Conservation (phyloP, 2,888 invertebrate species). For the Stenurella melanura region DNA sequence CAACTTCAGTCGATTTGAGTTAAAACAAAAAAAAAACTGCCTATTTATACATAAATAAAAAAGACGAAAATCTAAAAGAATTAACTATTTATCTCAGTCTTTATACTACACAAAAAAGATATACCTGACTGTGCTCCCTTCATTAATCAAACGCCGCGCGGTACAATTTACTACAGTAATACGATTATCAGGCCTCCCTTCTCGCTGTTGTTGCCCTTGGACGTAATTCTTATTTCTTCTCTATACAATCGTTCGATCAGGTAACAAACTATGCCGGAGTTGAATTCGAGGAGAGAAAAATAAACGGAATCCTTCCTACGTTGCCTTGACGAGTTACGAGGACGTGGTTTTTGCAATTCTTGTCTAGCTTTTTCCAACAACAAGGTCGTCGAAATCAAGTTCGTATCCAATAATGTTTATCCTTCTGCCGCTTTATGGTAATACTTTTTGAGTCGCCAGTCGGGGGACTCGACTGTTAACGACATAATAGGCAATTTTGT, state of each 20-base stretch:
- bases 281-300: slow-evolving; percentile 41
- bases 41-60: background rate
- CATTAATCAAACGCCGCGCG: slow-evolving; percentile 40
- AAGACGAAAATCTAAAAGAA: background rate
- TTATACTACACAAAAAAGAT: background rate
- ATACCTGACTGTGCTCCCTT: slow-evolving; percentile 38
- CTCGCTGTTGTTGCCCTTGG: slow-evolving; percentile 21
- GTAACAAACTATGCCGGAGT: slow-evolving; percentile 43
- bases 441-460: slow-evolving; percentile 30
- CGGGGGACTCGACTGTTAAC: background rate
- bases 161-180: slow-evolving; percentile 42
- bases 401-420: background rate
- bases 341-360: slow-evolving; percentile 48
- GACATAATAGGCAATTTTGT: slow-evolving; percentile 11
- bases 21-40: too few species aligned
- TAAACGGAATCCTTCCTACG: slow-evolving; percentile 12
- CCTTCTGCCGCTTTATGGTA: slow-evolving; percentile 36
- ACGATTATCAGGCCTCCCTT: slow-evolving; percentile 39
- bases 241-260: slow-evolving; percentile 40
- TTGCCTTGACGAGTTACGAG: slow-evolving; percentile 42
- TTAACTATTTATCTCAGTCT: background rate
- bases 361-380: slow-evolving; percentile 49
- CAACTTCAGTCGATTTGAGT: too few species aligned
- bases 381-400: slow-evolving; percentile 49
- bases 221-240: slow-evolving; percentile 1